phyloP scores from a whole-genome alignment of 2,888 invertebrate species.

The Tipula confusa region DNA sequence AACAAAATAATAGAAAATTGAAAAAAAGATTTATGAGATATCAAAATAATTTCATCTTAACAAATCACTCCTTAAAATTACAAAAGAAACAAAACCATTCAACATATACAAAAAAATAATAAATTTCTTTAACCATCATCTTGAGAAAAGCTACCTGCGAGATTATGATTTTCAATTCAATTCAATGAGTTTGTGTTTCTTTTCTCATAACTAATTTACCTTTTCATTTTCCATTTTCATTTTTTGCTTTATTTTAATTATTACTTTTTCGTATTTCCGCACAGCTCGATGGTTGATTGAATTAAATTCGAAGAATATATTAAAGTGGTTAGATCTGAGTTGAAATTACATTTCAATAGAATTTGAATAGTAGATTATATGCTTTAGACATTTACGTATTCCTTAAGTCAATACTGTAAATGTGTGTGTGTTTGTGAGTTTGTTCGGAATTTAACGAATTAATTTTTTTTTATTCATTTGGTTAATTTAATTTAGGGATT shows the following conservation, averaged over 20 bases:
- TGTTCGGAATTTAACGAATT: too few species aligned
- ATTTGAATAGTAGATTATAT: neutral
- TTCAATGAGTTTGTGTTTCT: neutral
- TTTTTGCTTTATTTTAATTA: neutral
- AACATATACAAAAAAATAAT: neutral
- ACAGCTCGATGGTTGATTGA: constrained; percentile 20
- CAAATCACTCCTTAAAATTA: neutral
- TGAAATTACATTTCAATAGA: neutral
- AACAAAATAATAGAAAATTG: constrained; percentile 14
- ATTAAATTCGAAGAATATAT: neutral
- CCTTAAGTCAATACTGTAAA: too few species aligned
- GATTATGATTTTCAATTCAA: neutral
- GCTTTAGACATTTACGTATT: too few species aligned
- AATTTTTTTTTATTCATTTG: too few species aligned
- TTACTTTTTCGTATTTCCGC: neutral
- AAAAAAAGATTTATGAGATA: constrained; percentile 14
- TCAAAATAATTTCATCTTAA: constrained; percentile 17
- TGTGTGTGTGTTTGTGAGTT: too few species aligned
- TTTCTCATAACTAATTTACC: neutral
- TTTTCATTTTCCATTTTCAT: neutral
- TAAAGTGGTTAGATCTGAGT: neutral
- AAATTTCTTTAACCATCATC: neutral
- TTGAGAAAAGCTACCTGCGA: neutral
- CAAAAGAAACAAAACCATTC: neutral
- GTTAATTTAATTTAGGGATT: too few species aligned